These are phyloP conservation scores for Vulpes vulpes DNA, from an alignment of 2,113 vertebrate genomes.

Conservation along the genomic window DNA sequence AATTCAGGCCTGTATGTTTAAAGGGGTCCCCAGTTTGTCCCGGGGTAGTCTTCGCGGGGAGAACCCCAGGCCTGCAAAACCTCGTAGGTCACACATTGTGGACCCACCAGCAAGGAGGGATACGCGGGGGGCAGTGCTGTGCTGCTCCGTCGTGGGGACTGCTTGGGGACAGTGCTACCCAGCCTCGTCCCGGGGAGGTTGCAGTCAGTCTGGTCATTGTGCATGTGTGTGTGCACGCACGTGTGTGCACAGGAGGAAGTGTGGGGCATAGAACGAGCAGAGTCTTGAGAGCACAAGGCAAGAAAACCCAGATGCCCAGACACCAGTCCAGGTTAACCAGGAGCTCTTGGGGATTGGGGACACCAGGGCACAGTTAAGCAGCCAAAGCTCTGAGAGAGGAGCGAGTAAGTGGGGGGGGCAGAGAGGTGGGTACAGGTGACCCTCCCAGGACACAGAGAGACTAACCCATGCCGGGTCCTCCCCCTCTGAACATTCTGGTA, in stretches of 20 bases:
- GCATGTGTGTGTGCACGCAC: not conserved
- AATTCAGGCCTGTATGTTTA: rapidly evolving
- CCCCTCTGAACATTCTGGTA: not conserved
- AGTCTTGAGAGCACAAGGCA: not conserved
- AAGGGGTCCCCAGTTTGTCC: not conserved
- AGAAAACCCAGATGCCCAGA: not conserved
- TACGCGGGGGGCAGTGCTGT: rapidly evolving
- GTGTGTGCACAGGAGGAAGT: rapidly evolving
- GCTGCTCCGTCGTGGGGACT: not conserved
- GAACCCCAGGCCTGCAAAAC: not conserved
- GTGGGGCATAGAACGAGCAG: not conserved
- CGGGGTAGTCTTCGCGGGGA: not conserved
- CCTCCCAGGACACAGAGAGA: rapidly evolving
- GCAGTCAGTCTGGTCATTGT: not conserved
- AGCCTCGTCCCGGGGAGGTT: not conserved
- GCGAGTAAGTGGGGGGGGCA: rapidly evolving
- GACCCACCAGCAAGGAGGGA: not conserved
- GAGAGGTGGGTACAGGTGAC: rapidly evolving
- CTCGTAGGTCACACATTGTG: not conserved
- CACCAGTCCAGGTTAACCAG: not conserved
- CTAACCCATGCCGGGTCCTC: too few species aligned
- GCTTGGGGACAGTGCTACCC: rapidly evolving
- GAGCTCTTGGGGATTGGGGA: not conserved
- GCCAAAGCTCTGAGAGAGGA: too few species aligned
- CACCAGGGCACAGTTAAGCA: too few species aligned